A percentile compares a stretch with the other conserved stretches of the same genome.
phyloP scores from a whole-genome alignment of 2,888 invertebrate genomes.

The Synanthedon formicaeformis region DNA sequence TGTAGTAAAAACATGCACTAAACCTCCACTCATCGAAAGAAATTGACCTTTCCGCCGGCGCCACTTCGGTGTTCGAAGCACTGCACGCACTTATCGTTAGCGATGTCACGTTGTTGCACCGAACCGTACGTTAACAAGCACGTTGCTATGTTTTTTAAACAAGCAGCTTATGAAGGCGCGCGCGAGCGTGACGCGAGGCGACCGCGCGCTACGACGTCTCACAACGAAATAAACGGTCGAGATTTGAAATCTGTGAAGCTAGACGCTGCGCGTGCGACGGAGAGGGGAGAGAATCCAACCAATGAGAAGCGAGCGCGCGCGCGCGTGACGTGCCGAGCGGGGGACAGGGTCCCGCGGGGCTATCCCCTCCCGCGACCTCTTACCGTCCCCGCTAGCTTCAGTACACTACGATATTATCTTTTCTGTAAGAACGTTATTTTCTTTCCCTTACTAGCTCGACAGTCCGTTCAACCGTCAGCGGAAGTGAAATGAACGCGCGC shows the following conservation, averaged over 20 bases:
- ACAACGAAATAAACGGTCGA: conserved; percentile 69
- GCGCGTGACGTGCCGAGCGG: conserved; percentile 42
- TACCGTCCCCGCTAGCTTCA: conserved; percentile 9
- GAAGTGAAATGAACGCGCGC: conserved; percentile 65
- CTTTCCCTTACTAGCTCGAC: conserved; percentile 53
- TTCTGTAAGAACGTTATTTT: conserved; percentile 63
- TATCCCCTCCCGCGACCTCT: conserved; percentile 16
- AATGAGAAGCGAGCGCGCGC: conserved; percentile 39
- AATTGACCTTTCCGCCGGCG: conserved; percentile 53
- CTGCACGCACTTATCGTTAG: conserved; percentile 61
- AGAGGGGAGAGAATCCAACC: conserved; percentile 24
- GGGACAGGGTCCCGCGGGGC: conserved; percentile 14
- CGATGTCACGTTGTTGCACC: conserved; percentile 60
- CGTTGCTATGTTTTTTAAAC: conserved; percentile 53
- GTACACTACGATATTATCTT: conserved; percentile 58
- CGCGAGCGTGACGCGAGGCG: conserved; percentile 28
- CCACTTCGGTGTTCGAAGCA: conserved; percentile 38
- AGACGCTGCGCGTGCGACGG: conserved; percentile 61
- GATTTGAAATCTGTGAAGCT: conserved; percentile 67
- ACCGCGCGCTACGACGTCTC: conserved; percentile 49
- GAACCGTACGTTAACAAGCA: conserved; percentile 50
- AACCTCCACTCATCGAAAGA: conserved; percentile 81
- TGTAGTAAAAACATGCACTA: conserved; percentile 75
- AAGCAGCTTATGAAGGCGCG: conserved; percentile 19
- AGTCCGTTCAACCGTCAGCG: conserved; percentile 63